Percentiles rank a stretch among this genome's conserved stretches.
These are phyloP conservation scores for Siderastrea siderea DNA, from an alignment of 92 coral and sea anemone species.

Conservation along the genomic window DNA sequence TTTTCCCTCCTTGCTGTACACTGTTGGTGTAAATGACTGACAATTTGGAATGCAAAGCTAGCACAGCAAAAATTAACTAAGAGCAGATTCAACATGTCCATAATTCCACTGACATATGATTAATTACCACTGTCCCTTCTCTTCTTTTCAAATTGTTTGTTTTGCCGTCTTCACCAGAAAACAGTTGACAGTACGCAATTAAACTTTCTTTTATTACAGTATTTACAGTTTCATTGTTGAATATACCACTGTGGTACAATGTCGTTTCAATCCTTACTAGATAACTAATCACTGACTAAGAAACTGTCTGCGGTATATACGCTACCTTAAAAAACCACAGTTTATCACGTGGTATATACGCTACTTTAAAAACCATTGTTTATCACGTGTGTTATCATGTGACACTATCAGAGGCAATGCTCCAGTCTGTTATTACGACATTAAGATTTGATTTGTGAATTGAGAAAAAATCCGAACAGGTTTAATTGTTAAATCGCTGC, in stretches of 20 bases:
- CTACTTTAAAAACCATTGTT: no score
- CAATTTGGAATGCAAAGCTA: no score
- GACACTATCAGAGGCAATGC: no score
- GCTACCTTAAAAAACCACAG: background rate
- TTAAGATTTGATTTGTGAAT: no score
- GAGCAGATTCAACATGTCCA: background rate
- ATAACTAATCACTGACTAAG: conserved; percentile 4
- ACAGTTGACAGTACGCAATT: background rate
- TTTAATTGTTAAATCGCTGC: no score
- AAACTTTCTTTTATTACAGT: conserved; percentile 29
- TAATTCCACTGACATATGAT: background rate
- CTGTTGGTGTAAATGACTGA: no score
- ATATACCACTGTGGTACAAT: conserved; percentile 67
- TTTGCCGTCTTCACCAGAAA: background rate
- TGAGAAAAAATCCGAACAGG: no score
- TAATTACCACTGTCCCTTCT: no score
- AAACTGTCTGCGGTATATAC: background rate
- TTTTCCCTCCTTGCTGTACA: no score
- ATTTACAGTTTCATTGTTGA: conserved; percentile 42
- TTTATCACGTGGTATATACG: background rate
- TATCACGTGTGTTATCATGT: no score
- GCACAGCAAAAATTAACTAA: no score
- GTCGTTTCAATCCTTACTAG: conserved; percentile 35
- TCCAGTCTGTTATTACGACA: no score
- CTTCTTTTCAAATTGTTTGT: background rate